Evolutionary conservation across 2,113 vertebrate genomes (phyloP).

Genomic region (Microcebus jonahi): DNA sequence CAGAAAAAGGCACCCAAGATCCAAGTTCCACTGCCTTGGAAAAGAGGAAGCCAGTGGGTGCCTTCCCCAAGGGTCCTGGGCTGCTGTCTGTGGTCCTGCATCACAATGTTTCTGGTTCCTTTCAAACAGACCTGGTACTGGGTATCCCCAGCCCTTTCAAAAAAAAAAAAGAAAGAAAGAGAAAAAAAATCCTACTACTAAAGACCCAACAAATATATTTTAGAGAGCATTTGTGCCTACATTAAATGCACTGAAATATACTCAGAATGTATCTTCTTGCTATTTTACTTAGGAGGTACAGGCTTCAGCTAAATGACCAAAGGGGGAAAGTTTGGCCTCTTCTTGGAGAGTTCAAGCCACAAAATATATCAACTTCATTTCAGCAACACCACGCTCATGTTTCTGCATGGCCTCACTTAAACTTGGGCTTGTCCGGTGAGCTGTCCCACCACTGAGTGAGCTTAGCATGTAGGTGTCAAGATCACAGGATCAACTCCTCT

Average conservation of each 20-base stretch:
- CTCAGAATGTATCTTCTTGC: background rate
- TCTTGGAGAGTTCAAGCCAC: background rate
- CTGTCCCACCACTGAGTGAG: background rate
- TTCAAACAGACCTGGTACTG: background rate
- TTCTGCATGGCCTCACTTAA: background rate
- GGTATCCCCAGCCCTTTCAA: background rate
- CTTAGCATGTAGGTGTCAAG: background rate
- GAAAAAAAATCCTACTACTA: background rate
- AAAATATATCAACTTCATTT: background rate
- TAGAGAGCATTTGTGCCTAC: background rate
- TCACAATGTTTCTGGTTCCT: background rate
- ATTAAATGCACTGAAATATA: background rate
- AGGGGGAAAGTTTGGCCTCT: background rate
- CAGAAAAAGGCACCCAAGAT: background rate
- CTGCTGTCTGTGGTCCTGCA: conserved; percentile 44
- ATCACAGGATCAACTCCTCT: background rate
- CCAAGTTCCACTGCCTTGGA: background rate
- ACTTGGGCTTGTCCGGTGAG: background rate
- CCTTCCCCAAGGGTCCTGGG: background rate
- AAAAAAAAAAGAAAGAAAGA: background rate
- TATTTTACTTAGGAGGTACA: background rate
- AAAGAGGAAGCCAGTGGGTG: background rate
- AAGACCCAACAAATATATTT: background rate
- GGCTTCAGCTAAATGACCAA: background rate
- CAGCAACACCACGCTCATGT: background rate